These are phyloP conservation scores for Procambarus virginalis DNA, from an alignment of 1,140 invertebrate species.

Conservation along the genomic window DNA sequence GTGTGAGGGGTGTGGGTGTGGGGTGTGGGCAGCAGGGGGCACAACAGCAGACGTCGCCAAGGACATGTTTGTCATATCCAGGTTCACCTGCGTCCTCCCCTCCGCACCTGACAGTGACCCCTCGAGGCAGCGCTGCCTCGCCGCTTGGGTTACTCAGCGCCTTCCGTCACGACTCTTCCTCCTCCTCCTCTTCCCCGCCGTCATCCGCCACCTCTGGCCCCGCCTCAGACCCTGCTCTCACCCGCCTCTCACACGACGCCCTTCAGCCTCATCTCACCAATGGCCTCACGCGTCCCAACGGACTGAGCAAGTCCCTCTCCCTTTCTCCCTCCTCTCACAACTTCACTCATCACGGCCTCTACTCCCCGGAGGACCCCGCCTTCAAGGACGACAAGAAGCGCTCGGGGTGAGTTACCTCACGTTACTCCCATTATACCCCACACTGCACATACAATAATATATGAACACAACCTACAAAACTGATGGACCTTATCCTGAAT, in stretches of 20 bases:
- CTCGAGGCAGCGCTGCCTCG: conserved; percentile 1
- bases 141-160: conserved; percentile 58
- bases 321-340: conserved; percentile 38
- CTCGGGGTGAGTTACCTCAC: conserved; percentile 47
- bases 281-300: conserved; percentile 26
- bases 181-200: conserved; percentile 24
- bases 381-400: conserved; percentile 66
- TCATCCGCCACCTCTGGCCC: neutral
- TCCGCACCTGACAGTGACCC: neutral
- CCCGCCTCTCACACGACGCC: conserved; percentile 1
- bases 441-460: neutral
- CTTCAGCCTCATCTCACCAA: neutral
- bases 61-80: conserved; percentile 33
- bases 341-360: conserved; percentile 39
- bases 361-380: conserved; percentile 39
- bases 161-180: conserved; percentile 42
- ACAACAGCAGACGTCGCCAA: conserved; percentile 37
- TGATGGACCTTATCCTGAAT: too few species aligned
- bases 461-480: too few species aligned
- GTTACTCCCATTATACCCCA: neutral
- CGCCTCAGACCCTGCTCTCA: neutral
- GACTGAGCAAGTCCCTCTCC: conserved; percentile 33
- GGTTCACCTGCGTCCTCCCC: conserved; percentile 48
- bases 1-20: neutral
- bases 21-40: neutral